These are phyloP conservation scores for Hemiscyllium ocellatum DNA, from an alignment of 2,113 vertebrate species.

Conservation along the genomic window DNA sequence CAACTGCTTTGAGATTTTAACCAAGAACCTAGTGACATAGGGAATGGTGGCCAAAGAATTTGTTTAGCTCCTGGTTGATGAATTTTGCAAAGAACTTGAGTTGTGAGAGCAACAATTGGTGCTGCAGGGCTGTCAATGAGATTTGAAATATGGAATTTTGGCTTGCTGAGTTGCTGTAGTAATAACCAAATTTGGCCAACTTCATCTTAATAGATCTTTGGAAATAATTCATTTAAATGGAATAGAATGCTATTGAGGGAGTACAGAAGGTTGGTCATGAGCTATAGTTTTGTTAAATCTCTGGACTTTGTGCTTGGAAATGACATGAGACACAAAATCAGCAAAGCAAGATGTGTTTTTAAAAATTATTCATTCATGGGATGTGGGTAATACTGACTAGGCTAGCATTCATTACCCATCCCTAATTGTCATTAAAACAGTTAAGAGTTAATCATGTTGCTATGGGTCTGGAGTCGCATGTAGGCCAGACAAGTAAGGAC, in stretches of 20 bases:
- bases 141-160: background rate
- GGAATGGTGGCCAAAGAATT: background rate
- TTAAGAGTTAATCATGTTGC: too few relatives aligned
- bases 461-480: too few relatives aligned
- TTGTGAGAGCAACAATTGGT: background rate
- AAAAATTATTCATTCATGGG: too few relatives aligned
- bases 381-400: too few relatives aligned
- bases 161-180: background rate
- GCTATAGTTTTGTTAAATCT: too few relatives aligned
- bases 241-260: background rate
- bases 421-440: too few relatives aligned
- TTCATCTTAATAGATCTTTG: background rate
- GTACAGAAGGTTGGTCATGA: background rate
- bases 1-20: too few relatives aligned
- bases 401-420: too few relatives aligned
- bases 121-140: background rate
- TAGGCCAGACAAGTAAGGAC: too few relatives aligned
- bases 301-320: background rate
- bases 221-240: background rate
- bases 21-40: too few relatives aligned
- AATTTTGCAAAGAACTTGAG: background rate
- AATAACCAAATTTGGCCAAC: background rate
- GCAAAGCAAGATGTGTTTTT: background rate
- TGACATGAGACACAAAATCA: background rate
- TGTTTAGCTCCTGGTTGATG: background rate